A percentile compares a stretch with the other conserved stretches of the same genome.
Conservation (phyloP, 2,888 invertebrate genomes). For the Heliconius sara region DNA sequence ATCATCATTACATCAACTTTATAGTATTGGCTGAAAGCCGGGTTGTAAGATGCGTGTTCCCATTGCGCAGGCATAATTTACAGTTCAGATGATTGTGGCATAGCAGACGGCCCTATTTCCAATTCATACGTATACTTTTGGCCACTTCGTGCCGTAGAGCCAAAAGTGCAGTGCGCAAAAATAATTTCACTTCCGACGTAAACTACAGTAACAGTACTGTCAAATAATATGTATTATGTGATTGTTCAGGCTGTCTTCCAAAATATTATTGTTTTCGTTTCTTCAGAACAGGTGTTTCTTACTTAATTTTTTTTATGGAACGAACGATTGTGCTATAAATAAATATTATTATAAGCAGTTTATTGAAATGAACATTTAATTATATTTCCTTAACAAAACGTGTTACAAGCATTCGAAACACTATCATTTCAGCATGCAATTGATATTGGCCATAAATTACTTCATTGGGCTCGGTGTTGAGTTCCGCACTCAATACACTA, state of each 20-base stretch:
- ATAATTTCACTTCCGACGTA: constrained; percentile 60
- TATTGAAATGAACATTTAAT: background rate
- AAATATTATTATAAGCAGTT: background rate
- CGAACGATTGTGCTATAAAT: too few species aligned
- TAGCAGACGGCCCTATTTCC: constrained; percentile 63
- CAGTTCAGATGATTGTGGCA: constrained; percentile 64
- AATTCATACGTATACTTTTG: constrained; percentile 58
- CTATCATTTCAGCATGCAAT: too few species aligned
- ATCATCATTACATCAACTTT: constrained; percentile 25
- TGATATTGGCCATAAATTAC: too few species aligned
- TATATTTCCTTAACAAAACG: background rate
- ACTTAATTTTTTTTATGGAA: background rate
- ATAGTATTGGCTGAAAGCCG: constrained; percentile 46
- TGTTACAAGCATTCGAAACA: background rate
- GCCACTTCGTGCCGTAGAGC: constrained; percentile 54
- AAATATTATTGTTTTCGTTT: background rate
- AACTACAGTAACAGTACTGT: constrained; percentile 54
- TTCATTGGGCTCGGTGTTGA: too few species aligned
- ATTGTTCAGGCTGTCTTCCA: constrained; percentile 7
- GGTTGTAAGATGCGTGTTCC: constrained; percentile 50
- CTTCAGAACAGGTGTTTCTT: background rate
- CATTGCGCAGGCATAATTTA: constrained; percentile 58
- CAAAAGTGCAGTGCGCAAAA: constrained; percentile 77
- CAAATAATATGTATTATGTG: constrained; percentile 53
- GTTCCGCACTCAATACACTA: too few species aligned